Evolutionary conservation across 2,797 vertebrate genomes (phyloP).

Genomic region (Melanotaenia parkinsoni): DNA sequence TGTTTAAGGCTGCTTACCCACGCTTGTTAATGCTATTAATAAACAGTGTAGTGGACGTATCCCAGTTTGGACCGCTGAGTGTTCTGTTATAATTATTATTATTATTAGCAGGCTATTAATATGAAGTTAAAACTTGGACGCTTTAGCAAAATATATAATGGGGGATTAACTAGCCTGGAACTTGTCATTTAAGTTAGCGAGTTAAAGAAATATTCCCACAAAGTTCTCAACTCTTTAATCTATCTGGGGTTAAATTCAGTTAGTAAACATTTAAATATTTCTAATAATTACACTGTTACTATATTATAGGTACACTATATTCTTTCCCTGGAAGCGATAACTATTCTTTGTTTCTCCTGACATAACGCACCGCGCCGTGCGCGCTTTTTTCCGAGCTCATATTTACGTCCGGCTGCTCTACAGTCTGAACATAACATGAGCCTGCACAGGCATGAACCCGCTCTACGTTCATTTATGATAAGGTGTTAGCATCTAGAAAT

Average conservation of each 20-base stretch:
- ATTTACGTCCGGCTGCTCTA: neutral
- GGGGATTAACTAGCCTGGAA: constrained; percentile 56
- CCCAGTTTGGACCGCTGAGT: rapidly evolving
- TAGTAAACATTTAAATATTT: neutral
- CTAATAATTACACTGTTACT: neutral
- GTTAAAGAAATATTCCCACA: constrained; percentile 14
- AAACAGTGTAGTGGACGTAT: neutral
- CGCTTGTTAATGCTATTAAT: neutral
- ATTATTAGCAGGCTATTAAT: neutral
- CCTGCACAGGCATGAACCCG: too few relatives aligned
- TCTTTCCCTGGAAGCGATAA: constrained; percentile 15
- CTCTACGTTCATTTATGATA: too few relatives aligned
- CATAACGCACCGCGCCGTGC: constrained; percentile 55
- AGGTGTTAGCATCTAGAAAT: neutral
- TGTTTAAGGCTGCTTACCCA: constrained; percentile 35
- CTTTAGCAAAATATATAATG: constrained; percentile 48
- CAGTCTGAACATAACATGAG: too few relatives aligned
- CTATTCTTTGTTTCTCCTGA: constrained; percentile 60
- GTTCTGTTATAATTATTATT: neutral
- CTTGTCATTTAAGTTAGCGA: constrained; percentile 51
- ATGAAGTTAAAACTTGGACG: constrained; percentile 35
- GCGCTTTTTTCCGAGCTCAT: constrained; percentile 66
- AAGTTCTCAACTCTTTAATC: neutral
- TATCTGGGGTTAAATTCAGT: neutral
- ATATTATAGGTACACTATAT: neutral